Evolutionary conservation across 1,140 invertebrate species (phyloP).

Genomic region (Trachelipus rathkii): DNA sequence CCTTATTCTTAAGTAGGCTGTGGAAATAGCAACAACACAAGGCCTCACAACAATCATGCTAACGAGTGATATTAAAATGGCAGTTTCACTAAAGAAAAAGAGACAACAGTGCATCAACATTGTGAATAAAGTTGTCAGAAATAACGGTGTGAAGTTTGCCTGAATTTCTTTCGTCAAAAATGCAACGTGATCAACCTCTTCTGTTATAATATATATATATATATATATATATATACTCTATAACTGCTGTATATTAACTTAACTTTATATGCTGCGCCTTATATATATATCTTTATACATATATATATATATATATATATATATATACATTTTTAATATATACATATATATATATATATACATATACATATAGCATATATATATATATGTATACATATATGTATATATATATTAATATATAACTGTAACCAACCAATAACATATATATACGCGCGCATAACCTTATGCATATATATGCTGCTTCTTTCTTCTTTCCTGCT

Average conservation of each 20-base stretch:
- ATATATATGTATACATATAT: background rate
- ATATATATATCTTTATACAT: too few relatives aligned
- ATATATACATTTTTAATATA: too few relatives aligned
- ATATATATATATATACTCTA: background rate
- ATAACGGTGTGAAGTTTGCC: background rate
- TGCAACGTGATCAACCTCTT: too few relatives aligned
- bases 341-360: too few relatives aligned
- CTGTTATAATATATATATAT: conserved; percentile 6
- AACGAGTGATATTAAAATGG: background rate
- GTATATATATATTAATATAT: background rate
- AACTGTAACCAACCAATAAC: too few relatives aligned
- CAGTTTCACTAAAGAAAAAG: background rate
- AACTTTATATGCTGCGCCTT: too few relatives aligned
- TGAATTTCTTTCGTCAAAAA: conserved; percentile 5
- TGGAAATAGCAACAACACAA: background rate
- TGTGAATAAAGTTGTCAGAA: background rate
- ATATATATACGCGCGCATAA: too few relatives aligned
- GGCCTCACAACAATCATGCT: background rate
- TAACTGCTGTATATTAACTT: too few relatives aligned
- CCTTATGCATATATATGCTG: too few relatives aligned
- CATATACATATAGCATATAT: too few relatives aligned
- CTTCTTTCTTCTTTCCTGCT: too few relatives aligned
- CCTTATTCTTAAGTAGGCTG: conserved; percentile 1
- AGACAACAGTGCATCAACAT: background rate
- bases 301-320: too few relatives aligned